These are phyloP conservation scores for Diadromus collaris DNA, from an alignment of 2,888 invertebrate genomes.

Conservation along the genomic window DNA sequence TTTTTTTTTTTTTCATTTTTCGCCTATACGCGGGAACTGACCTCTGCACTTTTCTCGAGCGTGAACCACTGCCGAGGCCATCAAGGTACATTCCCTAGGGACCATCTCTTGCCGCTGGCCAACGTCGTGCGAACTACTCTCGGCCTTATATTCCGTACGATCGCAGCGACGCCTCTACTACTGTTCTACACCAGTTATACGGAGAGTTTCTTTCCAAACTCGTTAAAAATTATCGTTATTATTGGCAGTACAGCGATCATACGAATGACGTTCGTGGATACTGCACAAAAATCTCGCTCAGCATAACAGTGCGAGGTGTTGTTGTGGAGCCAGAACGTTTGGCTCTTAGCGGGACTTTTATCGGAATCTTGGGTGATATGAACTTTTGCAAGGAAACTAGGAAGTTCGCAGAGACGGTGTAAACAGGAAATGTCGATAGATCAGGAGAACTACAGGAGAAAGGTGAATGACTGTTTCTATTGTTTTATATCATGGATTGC, in stretches of 20 bases:
- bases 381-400: neutral
- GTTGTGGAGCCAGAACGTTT: conserved; percentile 15
- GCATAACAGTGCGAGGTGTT: conserved; percentile 18
- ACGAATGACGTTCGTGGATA: neutral
- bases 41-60: conserved; percentile 49
- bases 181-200: conserved; percentile 15
- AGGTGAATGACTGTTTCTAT: neutral
- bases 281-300: conserved; percentile 5
- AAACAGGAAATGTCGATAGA: neutral
- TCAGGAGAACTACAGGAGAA: neutral
- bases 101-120: conserved; percentile 41
- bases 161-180: conserved; percentile 36
- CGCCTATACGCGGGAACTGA: conserved; percentile 41
- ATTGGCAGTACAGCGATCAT: conserved; percentile 37
- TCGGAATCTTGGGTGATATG: neutral
- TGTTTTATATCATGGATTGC: too few relatives aligned
- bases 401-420: neutral
- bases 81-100: conserved; percentile 36
- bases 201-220: conserved; percentile 16
- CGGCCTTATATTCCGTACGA: conserved; percentile 35
- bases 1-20: conserved; percentile 6
- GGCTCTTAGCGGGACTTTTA: conserved; percentile 15
- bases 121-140: conserved; percentile 37
- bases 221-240: conserved; percentile 53
- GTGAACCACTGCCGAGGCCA: conserved; percentile 20